Evolutionary conservation across 1,140 invertebrate genomes (phyloP).

Genomic region (Eciton burchellii): DNA sequence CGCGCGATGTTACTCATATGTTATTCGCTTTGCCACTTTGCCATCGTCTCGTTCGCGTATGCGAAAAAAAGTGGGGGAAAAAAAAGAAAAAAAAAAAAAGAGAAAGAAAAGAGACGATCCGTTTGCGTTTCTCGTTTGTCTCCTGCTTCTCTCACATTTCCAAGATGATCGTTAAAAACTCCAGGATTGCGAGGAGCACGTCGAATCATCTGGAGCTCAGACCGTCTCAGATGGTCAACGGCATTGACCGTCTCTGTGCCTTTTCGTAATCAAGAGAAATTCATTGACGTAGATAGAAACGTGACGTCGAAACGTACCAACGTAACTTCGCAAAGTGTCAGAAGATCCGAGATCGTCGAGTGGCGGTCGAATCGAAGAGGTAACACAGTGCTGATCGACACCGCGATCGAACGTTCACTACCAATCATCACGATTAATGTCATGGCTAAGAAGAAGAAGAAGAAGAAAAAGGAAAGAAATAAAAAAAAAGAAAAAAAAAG

Average conservation of each 20-base stretch:
- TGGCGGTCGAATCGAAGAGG: slow-evolving; percentile 38
- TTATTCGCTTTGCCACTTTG: background rate
- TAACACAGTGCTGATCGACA: slow-evolving; percentile 35
- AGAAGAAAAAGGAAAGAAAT: slow-evolving; percentile 75
- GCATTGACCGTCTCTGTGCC: background rate
- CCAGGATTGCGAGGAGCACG: background rate
- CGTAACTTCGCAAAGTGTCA: background rate
- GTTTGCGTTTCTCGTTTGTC: background rate
- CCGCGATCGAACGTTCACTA: slow-evolving; percentile 13
- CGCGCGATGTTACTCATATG: background rate
- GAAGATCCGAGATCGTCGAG: background rate
- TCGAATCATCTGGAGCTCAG: background rate
- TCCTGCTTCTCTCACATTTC: too few species aligned
- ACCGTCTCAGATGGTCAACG: background rate
- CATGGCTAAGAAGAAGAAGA: slow-evolving; percentile 82
- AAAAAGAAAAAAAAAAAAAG: too few species aligned
- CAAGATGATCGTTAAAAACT: background rate
- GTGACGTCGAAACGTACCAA: background rate
- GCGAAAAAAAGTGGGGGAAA: too few species aligned
- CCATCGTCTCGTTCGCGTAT: too few species aligned
- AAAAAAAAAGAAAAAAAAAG: slow-evolving; percentile 79
- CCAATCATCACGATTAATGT: slow-evolving; percentile 60
- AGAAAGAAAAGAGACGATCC: slow-evolving; percentile 15
- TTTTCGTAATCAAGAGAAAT: slow-evolving; percentile 3
- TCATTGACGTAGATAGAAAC: background rate